A percentile compares a stretch with the other conserved stretches of the same genome.
Evolutionary conservation across 1,140 invertebrate species (phyloP).

Genomic region (Zaprionus tsacasi): DNA sequence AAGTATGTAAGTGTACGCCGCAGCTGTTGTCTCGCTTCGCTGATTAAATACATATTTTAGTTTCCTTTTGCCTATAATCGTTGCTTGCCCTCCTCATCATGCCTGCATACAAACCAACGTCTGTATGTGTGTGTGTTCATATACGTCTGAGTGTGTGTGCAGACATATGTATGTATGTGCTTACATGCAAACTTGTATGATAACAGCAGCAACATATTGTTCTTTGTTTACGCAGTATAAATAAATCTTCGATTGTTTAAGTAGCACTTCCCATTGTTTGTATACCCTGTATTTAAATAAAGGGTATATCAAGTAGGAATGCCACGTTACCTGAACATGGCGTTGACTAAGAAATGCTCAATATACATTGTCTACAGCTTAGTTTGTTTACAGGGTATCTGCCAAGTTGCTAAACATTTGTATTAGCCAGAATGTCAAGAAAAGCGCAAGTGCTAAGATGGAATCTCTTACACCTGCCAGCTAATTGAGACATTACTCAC

Average conservation of each 20-base stretch:
- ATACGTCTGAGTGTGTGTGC: neutral
- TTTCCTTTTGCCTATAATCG: slow-evolving; percentile 47
- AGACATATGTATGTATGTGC: slow-evolving; percentile 1
- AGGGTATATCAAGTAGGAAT: neutral
- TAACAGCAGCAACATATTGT: slow-evolving; percentile 28
- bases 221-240: slow-evolving; percentile 30
- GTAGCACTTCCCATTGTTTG: neutral
- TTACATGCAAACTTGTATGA: slow-evolving; percentile 1
- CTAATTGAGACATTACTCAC: slow-evolving; percentile 20
- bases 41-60: slow-evolving; percentile 48
- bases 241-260: slow-evolving; percentile 24
- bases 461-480: slow-evolving; percentile 13
- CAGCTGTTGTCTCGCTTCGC: slow-evolving; percentile 55
- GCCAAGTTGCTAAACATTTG: neutral
- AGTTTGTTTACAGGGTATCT: slow-evolving; percentile 5
- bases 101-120: neutral
- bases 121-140: slow-evolving; percentile 2
- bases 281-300: neutral
- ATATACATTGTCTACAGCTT: neutral
- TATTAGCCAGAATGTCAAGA: neutral
- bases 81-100: slow-evolving; percentile 18
- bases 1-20: slow-evolving; percentile 6
- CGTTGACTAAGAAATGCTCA: no score
- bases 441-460: slow-evolving; percentile 14
- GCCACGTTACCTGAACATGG: no score